A percentile compares a stretch with the other conserved stretches of the same genome.
Evolutionary conservation across 2,113 vertebrate genomes (phyloP).

Genomic region (Dasyurus viverrinus): DNA sequence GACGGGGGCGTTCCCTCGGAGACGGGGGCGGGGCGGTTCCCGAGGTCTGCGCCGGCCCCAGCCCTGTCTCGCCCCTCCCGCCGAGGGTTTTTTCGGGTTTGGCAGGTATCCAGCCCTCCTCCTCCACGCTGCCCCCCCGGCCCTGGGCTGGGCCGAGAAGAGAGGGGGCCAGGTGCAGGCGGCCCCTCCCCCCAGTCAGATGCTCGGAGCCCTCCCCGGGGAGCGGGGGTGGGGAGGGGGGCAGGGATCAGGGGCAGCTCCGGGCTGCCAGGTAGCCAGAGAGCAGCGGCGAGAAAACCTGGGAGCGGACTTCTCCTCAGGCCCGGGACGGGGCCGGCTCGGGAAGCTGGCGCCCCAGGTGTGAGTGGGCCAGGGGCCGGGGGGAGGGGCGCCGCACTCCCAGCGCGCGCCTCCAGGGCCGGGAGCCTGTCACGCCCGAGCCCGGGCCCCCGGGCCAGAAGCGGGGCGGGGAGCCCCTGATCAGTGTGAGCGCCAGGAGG

Average conservation of each 20-base stretch:
- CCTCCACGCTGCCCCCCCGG: conserved; percentile 13
- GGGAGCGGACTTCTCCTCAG: not conserved
- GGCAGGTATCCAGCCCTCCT: conserved; percentile 73
- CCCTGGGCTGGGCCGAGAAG: conserved; percentile 42
- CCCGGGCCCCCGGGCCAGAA: not conserved
- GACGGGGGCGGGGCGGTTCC: not conserved
- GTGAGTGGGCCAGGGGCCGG: not conserved
- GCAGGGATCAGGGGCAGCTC: conserved; percentile 61
- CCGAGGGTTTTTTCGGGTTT: conserved; percentile 38
- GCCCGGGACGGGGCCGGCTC: not conserved
- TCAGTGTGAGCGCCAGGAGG: not conserved
- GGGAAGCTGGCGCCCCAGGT: not conserved
- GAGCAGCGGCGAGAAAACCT: conserved; percentile 51
- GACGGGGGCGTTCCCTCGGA: not conserved
- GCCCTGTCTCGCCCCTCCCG: not conserved
- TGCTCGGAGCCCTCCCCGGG: conserved; percentile 52
- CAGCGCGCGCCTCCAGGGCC: too few species aligned
- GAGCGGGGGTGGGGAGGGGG: conserved; percentile 74
- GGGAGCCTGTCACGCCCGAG: not conserved
- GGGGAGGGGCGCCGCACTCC: too few species aligned
- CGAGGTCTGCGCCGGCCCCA: not conserved
- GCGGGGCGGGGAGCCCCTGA: not conserved
- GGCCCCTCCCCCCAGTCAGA: conserved; percentile 70
- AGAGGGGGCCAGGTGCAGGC: conserved; percentile 77
- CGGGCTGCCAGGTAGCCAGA: conserved; percentile 67